Base-by-base conservation (phyloP, 92 coral and sea anemone genomes). In the Palythoa grandis region DNA sequence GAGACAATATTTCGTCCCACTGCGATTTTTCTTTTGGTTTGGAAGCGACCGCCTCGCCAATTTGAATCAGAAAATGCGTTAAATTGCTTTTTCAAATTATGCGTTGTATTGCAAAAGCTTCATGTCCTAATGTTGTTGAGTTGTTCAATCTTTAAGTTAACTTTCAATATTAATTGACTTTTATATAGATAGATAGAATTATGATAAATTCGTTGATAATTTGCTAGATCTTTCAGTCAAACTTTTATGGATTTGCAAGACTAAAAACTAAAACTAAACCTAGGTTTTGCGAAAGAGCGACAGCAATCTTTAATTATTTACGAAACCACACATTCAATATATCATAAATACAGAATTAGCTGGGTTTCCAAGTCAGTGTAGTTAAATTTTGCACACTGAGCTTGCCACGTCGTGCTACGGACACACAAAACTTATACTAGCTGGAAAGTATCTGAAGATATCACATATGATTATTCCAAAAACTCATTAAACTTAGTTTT, bases 81-180 rank as follows among this genome's bases (percentile, higher is more conserved):
- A 75, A 75, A 75, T 35, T 4, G 40, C 48, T 54, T 13, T 76
- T 76, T 76, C 63, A 23, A 76, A 24, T 52, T 76, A 53, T 11
- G 82, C 39, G 11, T 14, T 53, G 65, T 22, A 52, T n/a, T 24
- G 11, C 14, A 7, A 52, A 74, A 53, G 63, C 43, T 76, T 76
- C 25, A 37, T 56, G 11, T 53, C 14, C 11, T 14, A 37, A 24
- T 29, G 13, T 15, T 24, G 25, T 52, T 37, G 24, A 37, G 23
- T 24, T 50, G 58, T 74, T 12, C 63, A 54, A 13, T 76, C 23
- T 54, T 76, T 8, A 22, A 58, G 20, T 19, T 58, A 19, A 15
- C 65, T 11, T 58, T 58, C 12, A 14, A 15, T 58, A 19, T 19
- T 58, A 15, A 19, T 14, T 58, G 20, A 58, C 5, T 15, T 19